Evolutionary conservation across 2,888 invertebrate species (phyloP), one percentile per base, ranked within the genome.

Genomic region (Brenthis daphne): DNA sequence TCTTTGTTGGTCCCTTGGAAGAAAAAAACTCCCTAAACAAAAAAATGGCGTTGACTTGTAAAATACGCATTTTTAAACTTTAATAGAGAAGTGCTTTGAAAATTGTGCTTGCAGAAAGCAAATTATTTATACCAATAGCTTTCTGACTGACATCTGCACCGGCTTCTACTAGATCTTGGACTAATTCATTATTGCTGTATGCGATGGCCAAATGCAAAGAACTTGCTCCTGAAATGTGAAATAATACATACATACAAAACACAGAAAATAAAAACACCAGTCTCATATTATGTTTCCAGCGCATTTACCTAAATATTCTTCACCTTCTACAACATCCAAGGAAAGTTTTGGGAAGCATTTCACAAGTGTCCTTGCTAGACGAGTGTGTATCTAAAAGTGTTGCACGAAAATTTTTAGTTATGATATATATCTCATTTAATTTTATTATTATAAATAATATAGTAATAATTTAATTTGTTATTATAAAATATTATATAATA

Each of bases 151-250:
- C 97, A 80, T 97, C 95, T 8, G 98, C 98, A 0, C 98, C 99
- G 16, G 97, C 96, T 82, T 98, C 97, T 1, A 99, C 96, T 66
- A 99, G 93, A 81, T 98, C 96, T 82, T 98, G 97, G 0, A 99
- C 98, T 67, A 99, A 92, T 79, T 99, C 99, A 82, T 99, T 98
- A 86, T 99, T 99, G 82, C 96, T 97, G 84, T 99, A 98, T 0
- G 99, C 99, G 76, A 99, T 99, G 0, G 99, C 98, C 72, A 99
- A 93, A 86, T 99, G 99, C 50, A 99, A 92, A 0, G 98, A 97
- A 85, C 98, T 97, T 13, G 99, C 98, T 2, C 97, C 97, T 96
- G 79, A 2, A 80, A 77, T 13, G 24, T 43, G 51, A 71, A 29
- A 64, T 64, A 64, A 73, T 6, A 57, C 6, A 67, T 20, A 43